Evolutionary conservation across 2,888 invertebrate species (phyloP).

Genomic region (Protophormia terraenovae): DNA sequence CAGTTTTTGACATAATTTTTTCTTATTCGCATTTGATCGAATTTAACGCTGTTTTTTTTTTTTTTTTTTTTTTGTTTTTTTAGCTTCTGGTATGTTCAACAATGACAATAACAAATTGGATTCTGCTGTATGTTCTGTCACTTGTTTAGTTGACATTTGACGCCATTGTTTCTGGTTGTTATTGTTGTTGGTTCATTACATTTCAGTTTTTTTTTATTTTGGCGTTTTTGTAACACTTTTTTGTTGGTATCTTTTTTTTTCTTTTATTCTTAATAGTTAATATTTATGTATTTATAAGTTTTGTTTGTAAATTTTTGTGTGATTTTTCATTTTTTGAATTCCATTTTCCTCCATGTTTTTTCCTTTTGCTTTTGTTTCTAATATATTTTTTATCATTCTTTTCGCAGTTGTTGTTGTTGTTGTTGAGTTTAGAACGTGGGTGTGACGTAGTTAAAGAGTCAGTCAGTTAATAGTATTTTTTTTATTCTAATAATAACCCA

Average conservation of each 20-base stretch:
- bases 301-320: neutral
- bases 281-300: too few species aligned
- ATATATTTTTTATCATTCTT: too few species aligned
- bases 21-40: neutral
- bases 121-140: conserved; percentile 24
- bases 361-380: too few species aligned
- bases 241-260: too few species aligned
- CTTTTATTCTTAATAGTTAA: too few species aligned
- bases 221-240: neutral
- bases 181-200: too few species aligned
- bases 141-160: conserved; percentile 44
- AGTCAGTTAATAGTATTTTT: neutral
- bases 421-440: neutral
- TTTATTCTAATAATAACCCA: neutral
- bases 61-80: conserved; percentile 10
- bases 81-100: neutral
- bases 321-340: neutral
- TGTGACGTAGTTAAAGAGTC: conserved; percentile 1
- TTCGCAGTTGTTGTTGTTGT: neutral
- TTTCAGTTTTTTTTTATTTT: too few species aligned
- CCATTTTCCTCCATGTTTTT: too few species aligned
- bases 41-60: neutral
- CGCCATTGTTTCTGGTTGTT: conserved; percentile 41
- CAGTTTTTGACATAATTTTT: too few species aligned
- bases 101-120: conserved; percentile 20